phyloP scores from a whole-genome alignment of 2,113 vertebrate genomes.

The Stegastes partitus region DNA sequence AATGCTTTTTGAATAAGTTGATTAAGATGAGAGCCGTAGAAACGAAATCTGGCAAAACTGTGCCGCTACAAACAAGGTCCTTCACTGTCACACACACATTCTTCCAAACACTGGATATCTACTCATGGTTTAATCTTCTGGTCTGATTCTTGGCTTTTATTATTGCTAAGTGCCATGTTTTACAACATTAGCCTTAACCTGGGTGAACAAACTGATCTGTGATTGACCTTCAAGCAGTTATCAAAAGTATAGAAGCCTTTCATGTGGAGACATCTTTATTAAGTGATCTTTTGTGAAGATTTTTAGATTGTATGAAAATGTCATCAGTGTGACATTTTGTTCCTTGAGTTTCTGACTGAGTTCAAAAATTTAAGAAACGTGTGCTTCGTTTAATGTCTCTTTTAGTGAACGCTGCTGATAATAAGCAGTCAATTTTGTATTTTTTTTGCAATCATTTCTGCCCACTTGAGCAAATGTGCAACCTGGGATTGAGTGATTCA shows the following conservation, averaged over 20 bases:
- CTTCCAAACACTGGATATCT: slow-evolving; percentile 8
- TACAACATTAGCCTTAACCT: slow-evolving; percentile 15
- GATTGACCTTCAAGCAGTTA: slow-evolving; percentile 21
- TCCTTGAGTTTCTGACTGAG: background rate
- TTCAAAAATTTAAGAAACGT: background rate
- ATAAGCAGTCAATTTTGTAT: background rate
- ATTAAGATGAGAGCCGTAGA: slow-evolving; percentile 15
- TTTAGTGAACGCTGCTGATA: background rate
- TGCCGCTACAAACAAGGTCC: slow-evolving; percentile 17
- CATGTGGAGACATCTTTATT: slow-evolving; percentile 12
- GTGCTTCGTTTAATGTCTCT: background rate
- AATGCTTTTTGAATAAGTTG: slow-evolving; percentile 35
- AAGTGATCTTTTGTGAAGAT: background rate
- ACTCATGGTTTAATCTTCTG: slow-evolving; percentile 21
- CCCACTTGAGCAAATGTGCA: too few relatives aligned
- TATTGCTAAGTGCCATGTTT: background rate
- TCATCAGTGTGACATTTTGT: background rate
- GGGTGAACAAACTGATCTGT: slow-evolving; percentile 12
- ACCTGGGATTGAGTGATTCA: background rate
- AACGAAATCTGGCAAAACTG: slow-evolving; percentile 9
- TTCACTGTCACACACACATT: background rate
- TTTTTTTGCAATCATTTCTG: background rate
- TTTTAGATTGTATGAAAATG: background rate
- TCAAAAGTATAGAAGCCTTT: slow-evolving; percentile 6
- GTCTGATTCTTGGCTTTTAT: slow-evolving; percentile 10